Base-by-base conservation (phyloP, 2,797 vertebrate species). In the Nannoperca obscura region DNA sequence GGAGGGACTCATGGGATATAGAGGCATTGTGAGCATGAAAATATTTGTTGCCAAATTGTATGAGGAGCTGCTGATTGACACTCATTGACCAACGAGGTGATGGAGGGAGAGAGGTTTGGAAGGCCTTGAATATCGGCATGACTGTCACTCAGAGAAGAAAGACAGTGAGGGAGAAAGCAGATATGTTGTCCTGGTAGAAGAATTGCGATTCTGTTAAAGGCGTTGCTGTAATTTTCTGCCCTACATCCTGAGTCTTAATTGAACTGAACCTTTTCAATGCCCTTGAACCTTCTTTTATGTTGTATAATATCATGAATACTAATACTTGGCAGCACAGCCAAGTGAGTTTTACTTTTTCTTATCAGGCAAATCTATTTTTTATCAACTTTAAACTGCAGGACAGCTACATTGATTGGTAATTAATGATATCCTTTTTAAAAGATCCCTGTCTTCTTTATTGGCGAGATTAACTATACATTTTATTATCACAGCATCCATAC, bases 31-130 rank as follows among this genome's bases (percentile, higher is more conserved):
- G 94, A 96, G 95, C 91, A 88, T 69, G 61, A 87, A 88, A 86
- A 94, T 71, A 95, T 94, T 94, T 95, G 95, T 96, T 96, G 94
- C 91, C 92, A 95, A 94, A 88, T 90, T 91, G 89, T 76, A 84
- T 82, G 76, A 32, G 76, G 91, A 90, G 88, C 87, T 14, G 74
- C 85, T 96, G 96, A 97, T 95, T 97, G 96, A 95, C 95, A 96
- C 91, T 94, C 93, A 91, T 93, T 96, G 96, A 95, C 94, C 91
- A 66, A 90, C 19, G 77, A 89, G 82, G 83, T 86, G 80, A 58
- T 52, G 50, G 76, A 76, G 82, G 74, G 85, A 89, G 60, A 2
- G 89, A 80, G 83, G 87, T 78, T 80, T 68, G 71, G 73, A 74
- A 75, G 82, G 79, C 90, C 87, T 86, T 82, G 77, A 75, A 81